These are phyloP conservation scores for Cetonia aurata DNA, from an alignment of 2,888 invertebrate genomes.

Conservation along the genomic window DNA sequence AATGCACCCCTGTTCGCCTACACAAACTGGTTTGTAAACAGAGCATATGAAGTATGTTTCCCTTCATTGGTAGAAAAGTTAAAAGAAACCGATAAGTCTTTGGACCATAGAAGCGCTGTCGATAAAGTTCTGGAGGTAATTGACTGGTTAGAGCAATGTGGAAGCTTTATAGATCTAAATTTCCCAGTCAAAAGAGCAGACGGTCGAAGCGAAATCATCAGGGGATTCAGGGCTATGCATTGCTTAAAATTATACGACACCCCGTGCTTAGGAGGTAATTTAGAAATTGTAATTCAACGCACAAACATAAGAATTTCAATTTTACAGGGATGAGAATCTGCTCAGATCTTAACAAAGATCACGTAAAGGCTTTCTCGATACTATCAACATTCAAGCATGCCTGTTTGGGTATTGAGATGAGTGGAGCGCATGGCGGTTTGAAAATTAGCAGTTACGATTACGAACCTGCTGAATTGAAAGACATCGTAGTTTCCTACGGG, in stretches of 20 bases:
- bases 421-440: constrained; percentile 62
- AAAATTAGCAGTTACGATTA: constrained; percentile 58
- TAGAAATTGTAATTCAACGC: not conserved
- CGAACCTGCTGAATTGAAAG: constrained; percentile 56
- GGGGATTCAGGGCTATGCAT: constrained; percentile 62
- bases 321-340: constrained; percentile 58
- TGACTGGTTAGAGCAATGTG: constrained; percentile 59
- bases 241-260: constrained; percentile 55
- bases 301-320: constrained; percentile 8
- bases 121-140: constrained; percentile 55
- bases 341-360: constrained; percentile 57
- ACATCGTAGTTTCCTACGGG: constrained; percentile 56
- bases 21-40: constrained; percentile 62
- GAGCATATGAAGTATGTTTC: constrained; percentile 59
- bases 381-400: constrained; percentile 60
- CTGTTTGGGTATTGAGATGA: constrained; percentile 60
- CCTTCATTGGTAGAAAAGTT: constrained; percentile 56
- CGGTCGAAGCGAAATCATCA: constrained; percentile 58
- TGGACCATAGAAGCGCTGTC: constrained; percentile 50
- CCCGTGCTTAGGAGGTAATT: constrained; percentile 59
- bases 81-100: constrained; percentile 42
- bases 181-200: constrained; percentile 59
- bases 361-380: constrained; percentile 61
- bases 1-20: constrained; percentile 62
- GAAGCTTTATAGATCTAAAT: constrained; percentile 60